Percentiles rank a stretch among this genome's conserved stretches.
Evolutionary conservation across 1,140 invertebrate genomes (phyloP).

Genomic region (Drosophila parvula): DNA sequence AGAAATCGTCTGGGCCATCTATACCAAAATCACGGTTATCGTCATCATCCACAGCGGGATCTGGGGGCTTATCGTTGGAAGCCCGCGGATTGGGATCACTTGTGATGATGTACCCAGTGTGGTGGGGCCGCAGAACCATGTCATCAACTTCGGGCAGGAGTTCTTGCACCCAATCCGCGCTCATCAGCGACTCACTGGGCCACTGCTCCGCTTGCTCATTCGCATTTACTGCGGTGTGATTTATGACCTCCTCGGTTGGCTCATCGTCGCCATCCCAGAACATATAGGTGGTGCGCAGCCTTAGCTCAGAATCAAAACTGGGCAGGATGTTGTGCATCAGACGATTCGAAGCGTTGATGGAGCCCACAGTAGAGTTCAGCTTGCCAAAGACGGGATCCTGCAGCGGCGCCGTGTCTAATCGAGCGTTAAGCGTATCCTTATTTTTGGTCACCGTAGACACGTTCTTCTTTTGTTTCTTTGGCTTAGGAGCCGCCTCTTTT

Average conservation of each 20-base stretch:
- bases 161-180: conserved; percentile 51
- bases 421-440: conserved; percentile 81
- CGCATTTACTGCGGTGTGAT: conserved; percentile 36
- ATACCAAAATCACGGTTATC: conserved; percentile 31
- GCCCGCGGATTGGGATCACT: conserved; percentile 68
- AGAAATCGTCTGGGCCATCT: conserved; percentile 49
- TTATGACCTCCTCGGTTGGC: conserved; percentile 24
- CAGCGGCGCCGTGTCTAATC: conserved; percentile 73
- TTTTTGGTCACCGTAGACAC: conserved; percentile 83
- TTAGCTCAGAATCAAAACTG: conserved; percentile 67
- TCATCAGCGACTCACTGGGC: conserved; percentile 22
- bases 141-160: conserved; percentile 45
- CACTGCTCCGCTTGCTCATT: not conserved
- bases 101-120: conserved; percentile 74
- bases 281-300: conserved; percentile 63
- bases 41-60: conserved; percentile 16
- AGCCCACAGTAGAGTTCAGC: conserved; percentile 79
- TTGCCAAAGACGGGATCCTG: conserved; percentile 83
- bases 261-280: conserved; percentile 65
- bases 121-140: conserved; percentile 62
- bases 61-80: conserved; percentile 16
- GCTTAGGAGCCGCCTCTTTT: conserved; percentile 44
- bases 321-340: conserved; percentile 80
- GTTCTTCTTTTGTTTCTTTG: conserved; percentile 75
- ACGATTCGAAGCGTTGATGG: conserved; percentile 79